Evolutionary conservation across 2,113 vertebrate species (phyloP), one percentile per base, ranked within the genome.

Genomic region (Hyla sarda): DNA sequence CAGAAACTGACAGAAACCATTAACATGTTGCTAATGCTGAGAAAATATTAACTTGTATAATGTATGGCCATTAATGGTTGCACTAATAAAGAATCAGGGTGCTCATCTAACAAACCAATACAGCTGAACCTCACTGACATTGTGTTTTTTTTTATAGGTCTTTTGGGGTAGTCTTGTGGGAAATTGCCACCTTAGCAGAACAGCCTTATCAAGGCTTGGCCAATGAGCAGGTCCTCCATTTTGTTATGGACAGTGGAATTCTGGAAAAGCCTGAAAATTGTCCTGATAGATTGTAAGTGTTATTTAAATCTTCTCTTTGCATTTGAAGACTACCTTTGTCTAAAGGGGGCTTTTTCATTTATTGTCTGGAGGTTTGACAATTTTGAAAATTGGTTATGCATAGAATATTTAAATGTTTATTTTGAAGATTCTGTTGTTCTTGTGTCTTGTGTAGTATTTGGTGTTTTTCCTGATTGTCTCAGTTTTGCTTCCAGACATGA

Each of bases 181-280:
- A 96, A 88, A 95, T 96, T 0, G 91, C 85, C 48, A 96, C 95
- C 0, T 72, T 95, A 88, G 95, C 95, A 0, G 95, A 96, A 82
- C 95, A 96, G 77, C 95, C 95, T 50, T 96, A 96, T 90, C 95
- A 96, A 89, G 95, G 95, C 37, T 89, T 96, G 88, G 94, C 94
- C 88, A 96, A 96, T 0, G 95, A 96, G 89, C 95, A 96, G 86
- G 95, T 96, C 12, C 93, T 96, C 75, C 95, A 89, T 79, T 96
- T 93, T 0, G 95, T 96, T 82, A 93, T 95, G 90, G 94, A 95
- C 9, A 93, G 90, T 0, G 95, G 95, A 0, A 47, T 92, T 23
- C 88, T 96, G 86, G 92, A 94, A 62, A 88, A 92, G 14, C 94
- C 94, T 0, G 92, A 95, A 4, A 89, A 90, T 88, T 96, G 94